Percentiles rank a stretch among this genome's conserved stretches.
These are phyloP conservation scores for Athetis lepigone DNA, from an alignment of 2,888 invertebrate genomes.

Conservation along the genomic window DNA sequence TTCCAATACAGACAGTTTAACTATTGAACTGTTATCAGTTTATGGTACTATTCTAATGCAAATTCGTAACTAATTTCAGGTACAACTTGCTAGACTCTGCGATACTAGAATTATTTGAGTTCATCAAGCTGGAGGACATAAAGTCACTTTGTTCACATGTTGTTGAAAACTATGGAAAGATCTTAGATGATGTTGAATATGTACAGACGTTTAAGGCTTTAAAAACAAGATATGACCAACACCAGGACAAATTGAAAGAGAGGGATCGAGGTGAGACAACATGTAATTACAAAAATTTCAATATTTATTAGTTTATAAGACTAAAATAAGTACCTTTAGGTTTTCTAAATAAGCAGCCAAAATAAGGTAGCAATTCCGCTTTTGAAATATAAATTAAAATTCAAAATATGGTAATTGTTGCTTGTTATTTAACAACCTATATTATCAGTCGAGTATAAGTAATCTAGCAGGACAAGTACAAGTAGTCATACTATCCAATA, in stretches of 20 bases:
- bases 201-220: conserved; percentile 99
- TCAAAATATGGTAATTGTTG: too few species aligned
- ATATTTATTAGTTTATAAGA: conserved; percentile 48
- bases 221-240: conserved; percentile 97
- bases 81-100: conserved; percentile 99
- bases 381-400: too few species aligned
- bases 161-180: conserved; percentile 98
- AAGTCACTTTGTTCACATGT: conserved; percentile 97
- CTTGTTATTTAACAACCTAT: too few species aligned
- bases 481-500: too few species aligned
- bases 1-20: background rate
- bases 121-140: conserved; percentile 98
- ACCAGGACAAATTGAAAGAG: conserved; percentile 97
- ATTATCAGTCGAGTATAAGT: too few species aligned
- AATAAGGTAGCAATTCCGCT: too few species aligned
- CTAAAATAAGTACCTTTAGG: background rate
- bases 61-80: conserved; percentile 73
- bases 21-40: background rate
- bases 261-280: conserved; percentile 92
- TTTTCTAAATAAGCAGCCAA: background rate
- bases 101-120: conserved; percentile 99
- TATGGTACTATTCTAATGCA: background rate
- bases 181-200: conserved; percentile 98
- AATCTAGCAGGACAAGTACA: too few species aligned
- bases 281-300: conserved; percentile 51